Base-by-base conservation (phyloP, 2,113 vertebrate genomes). In the Petroica traversi region DNA sequence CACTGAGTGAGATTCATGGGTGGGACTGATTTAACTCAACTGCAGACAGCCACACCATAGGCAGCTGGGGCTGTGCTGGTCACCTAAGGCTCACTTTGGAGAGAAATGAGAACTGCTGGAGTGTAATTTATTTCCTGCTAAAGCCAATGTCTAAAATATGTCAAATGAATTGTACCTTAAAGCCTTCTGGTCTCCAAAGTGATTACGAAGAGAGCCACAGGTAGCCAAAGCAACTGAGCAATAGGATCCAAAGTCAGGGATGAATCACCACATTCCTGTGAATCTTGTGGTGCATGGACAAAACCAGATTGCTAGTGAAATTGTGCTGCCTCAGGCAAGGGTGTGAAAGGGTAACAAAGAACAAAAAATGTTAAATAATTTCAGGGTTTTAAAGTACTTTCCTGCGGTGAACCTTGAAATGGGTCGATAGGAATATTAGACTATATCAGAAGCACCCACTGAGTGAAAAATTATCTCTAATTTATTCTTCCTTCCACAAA, bases 121-220 rank as follows among this genome's bases (percentile, higher is more conserved):
- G 40, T 26, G 45, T 23, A 82, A 82, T 82, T 88, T 61, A 57
- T 92, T 85, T 85, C 49, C 45, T 92, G 58, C 9, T 94, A 94
- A 95, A 92, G 25, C 49, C 57, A 89, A 18, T 12, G 33, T 45
- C 48, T 88, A 75, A 95, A 94, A 68, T 3, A 88, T 48, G 78
- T 82, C 77, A 72, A 88, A 96, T 33, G 19, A 89, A 75, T 93
- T 85, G 61, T 52, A 46, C 52, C 69, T 93, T 74, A 54, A 95
- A 81, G 41, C n/a, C 52, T 41, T 72, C 36, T 57, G 45, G 36
- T 68, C 48, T 82, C 78, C 88, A 62, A 92, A 68, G 43, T 76
- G 77, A 68, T 88, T 88, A 57, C 2, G 7, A 58, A 62, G 40
- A 33, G 28, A 81, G 22, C n/a, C 31, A 73, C 28, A 88, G 40